phyloP scores from a whole-genome alignment of 2,797 vertebrate genomes.

The Oreochromis grahami region DNA sequence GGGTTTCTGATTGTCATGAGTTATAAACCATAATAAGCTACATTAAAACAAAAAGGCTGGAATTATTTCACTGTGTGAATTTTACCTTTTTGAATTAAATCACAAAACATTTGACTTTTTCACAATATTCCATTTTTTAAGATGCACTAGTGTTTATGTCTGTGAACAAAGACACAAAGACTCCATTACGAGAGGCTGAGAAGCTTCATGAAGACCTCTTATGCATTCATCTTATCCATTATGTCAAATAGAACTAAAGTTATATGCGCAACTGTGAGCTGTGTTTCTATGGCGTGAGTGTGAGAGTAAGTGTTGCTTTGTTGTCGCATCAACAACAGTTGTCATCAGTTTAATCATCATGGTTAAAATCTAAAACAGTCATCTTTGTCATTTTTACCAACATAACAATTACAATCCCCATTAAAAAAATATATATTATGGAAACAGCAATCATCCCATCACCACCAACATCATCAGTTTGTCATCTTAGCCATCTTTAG shows the following conservation, averaged over 20 bases:
- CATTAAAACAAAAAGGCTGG: neutral
- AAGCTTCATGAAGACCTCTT: neutral
- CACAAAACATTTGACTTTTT: accelerated
- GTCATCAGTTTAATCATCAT: constrained; percentile 37
- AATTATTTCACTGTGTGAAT: neutral
- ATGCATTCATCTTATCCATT: neutral
- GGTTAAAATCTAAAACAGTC: constrained; percentile 18
- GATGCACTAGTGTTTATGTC: neutral
- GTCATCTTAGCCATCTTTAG: constrained; percentile 1
- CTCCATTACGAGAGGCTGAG: neutral
- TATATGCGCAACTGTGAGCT: neutral
- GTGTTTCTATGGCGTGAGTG: neutral
- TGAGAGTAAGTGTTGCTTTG: neutral
- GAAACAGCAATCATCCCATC: neutral
- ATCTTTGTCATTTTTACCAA: constrained; percentile 1
- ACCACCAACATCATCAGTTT: neutral
- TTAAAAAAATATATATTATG: neutral
- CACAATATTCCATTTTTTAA: neutral
- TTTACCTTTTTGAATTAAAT: neutral
- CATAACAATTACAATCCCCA: constrained; percentile 7
- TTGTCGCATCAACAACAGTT: neutral
- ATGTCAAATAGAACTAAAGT: neutral
- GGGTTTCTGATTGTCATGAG: neutral
- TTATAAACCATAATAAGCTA: neutral
- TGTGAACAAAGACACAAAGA: neutral